Conservation (phyloP, 2,888 invertebrate genomes). For the Euplexia lucipara region DNA sequence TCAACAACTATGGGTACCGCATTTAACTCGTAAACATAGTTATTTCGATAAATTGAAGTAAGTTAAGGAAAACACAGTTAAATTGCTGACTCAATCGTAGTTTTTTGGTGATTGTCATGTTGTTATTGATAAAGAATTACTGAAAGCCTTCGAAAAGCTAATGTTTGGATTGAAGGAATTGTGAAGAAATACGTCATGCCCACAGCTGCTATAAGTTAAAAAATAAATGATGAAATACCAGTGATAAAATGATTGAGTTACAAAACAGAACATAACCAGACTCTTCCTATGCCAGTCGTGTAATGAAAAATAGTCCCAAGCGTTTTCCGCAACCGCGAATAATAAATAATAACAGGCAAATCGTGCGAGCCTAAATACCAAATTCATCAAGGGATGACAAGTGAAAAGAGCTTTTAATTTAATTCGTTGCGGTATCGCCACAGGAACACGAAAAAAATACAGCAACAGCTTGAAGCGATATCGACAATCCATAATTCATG, state of each 20-base stretch:
- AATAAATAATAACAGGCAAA: conserved; percentile 75
- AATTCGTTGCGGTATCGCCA: conserved; percentile 90
- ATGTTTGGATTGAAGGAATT: conserved; percentile 1
- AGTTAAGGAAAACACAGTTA: background rate
- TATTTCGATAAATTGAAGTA: conserved; percentile 24
- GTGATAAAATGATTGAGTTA: background rate
- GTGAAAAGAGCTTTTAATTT: conserved; percentile 91
- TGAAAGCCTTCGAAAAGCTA: conserved; percentile 25
- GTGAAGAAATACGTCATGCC: background rate
- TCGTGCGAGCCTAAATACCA: conserved; percentile 83
- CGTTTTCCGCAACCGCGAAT: conserved; percentile 35
- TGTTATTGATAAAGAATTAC: conserved; percentile 1
- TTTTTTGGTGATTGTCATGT: conserved; percentile 1
- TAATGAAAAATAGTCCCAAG: conserved; percentile 40
- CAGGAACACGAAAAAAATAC: conserved; percentile 88
- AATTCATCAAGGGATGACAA: conserved; percentile 90
- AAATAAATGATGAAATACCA: background rate
- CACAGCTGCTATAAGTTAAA: background rate
- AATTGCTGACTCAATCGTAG: background rate
- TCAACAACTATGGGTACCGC: conserved; percentile 27
- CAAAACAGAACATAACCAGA: background rate
- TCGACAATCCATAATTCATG: conserved; percentile 91
- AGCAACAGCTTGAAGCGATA: conserved; percentile 91
- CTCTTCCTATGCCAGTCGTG: conserved; percentile 14
- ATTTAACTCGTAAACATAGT: conserved; percentile 35